A percentile compares a stretch with the other conserved stretches of the same genome.
Conservation (phyloP, 2,888 invertebrate species). For the Nomada hirtipes region DNA sequence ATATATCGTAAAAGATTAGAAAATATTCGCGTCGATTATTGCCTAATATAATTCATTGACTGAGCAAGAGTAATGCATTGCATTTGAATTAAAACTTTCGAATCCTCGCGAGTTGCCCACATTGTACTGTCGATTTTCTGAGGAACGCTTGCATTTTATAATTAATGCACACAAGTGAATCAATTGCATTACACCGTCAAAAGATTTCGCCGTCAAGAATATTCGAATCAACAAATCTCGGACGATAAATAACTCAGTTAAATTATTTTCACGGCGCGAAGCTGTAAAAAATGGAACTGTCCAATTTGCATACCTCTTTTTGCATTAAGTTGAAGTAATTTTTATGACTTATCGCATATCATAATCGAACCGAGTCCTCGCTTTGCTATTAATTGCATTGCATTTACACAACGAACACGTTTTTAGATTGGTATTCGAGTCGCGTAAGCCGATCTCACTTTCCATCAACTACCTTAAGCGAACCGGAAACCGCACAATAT, state of each 20-base stretch:
- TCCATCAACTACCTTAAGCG: slow-evolving; percentile 71
- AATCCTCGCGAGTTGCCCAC: not conserved
- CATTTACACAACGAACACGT: slow-evolving; percentile 34
- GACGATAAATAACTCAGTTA: too few relatives aligned
- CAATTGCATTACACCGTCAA: too few relatives aligned
- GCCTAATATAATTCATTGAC: not conserved
- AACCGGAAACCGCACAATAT: slow-evolving; percentile 67
- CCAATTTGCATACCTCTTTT: too few relatives aligned
- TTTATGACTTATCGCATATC: not conserved
- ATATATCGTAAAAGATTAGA: not conserved
- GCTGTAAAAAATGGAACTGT: too few relatives aligned
- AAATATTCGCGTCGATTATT: not conserved
- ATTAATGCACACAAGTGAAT: too few relatives aligned
- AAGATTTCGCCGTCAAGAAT: too few relatives aligned
- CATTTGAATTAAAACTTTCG: not conserved
- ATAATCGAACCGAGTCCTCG: slow-evolving; percentile 42
- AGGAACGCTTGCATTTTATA: not conserved
- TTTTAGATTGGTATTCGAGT: slow-evolving; percentile 51
- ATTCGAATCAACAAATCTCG: too few relatives aligned
- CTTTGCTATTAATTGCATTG: slow-evolving; percentile 23
- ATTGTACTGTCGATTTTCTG: not conserved
- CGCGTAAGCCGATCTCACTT: slow-evolving; percentile 74
- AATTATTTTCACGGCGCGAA: too few relatives aligned
- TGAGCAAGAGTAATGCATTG: not conserved
- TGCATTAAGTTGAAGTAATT: not conserved